Base-by-base conservation (phyloP, 2,113 vertebrate genomes). In the Isichthys henryi region DNA sequence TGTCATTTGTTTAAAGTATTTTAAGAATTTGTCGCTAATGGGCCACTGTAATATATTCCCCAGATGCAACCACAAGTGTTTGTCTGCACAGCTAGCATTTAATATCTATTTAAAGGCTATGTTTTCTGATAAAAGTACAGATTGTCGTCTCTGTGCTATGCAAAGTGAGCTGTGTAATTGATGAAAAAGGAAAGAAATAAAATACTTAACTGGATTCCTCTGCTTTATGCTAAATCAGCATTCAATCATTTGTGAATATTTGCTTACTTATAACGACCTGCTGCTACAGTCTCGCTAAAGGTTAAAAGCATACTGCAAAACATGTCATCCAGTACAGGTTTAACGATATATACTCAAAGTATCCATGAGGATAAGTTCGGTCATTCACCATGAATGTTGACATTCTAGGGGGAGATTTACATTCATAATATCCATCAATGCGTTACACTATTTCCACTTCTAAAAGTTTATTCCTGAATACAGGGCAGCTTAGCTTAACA, bases 81-180 rank as follows among this genome's bases (percentile, higher is more conserved):
- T 90, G 88, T 88, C 89, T 90, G 84, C 89, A 11, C 91, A 91
- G 88, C 91, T 92, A 45, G n/a, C 46, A 88, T 88, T 90, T 27
- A 52, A 43, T 53, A 74, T 84, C 56, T 85, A 58, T 88, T 88
- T 88, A 88, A 85, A 62, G 53, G 74, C 46, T 31, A 91, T 89
- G 89, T 91, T 89, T 92, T 90, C 92, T 92, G 80, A 89, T 2
- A 70, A 90, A 43, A 91, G 88, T 88, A 77, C 90, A 89, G 87
- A 89, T 91, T 90, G 93, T 92, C 90, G 92, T 94, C 89, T 39
- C 80, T 93, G 93, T 94, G 91, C 91, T 92, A 93, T 92, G 92
- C 90, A 90, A 93, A 91, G 90, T 90, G 91, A 92, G 89, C 90
- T 94, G 91, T 93, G 90, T 94, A 92, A 92, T 91, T 92, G 91